Evolutionary conservation across 2,888 invertebrate genomes (phyloP), one percentile per base, ranked within the genome.

Genomic region (Pandemis cinnamomeana): DNA sequence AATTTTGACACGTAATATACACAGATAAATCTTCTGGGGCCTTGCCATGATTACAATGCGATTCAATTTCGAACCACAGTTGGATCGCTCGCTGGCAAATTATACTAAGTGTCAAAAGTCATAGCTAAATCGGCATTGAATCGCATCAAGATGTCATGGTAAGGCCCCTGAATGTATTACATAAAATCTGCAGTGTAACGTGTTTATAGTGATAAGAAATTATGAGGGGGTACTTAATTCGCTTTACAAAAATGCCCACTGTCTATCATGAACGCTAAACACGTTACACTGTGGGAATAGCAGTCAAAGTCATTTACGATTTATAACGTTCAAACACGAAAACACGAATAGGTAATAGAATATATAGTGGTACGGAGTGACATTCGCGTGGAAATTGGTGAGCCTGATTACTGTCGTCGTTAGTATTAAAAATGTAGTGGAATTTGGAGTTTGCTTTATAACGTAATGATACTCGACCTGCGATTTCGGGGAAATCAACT

Each of bases 261-360:
- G 51, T 20, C 13, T 20, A 5, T 13, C 7, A 41, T 42, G 20
- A 69, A 73, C 60, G 60, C 72, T 42, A 69, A 63, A 69, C 8
- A 51, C 53, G 69, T 58, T 55, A 60, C 69, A 70, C 66, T 36
- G 66, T 60, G 48, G 41, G 60, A 61, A 44, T 41, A 63, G 7
- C 60, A 60, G 64, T 41, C 69, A 70, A 58, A 68, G 74, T 66
- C 74, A 74, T 70, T 74, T 67, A 74, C 36, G 55, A 74, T 74
- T 74, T 74, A 74, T 74, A 46, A 46, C 61, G 27, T 20, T 15
- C 64, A 70, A 70, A 71, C 74, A 74, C 46, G 74, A 67, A 70
- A 66, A 53, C 55, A 61, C 61, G 42, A 51, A 20, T 48, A 55
- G 20, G 20, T 74, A 27, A 66, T 64, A 46, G 70, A 71, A 70